Percentiles rank a stretch among this genome's conserved stretches.
Conservation (phyloP, 2,888 invertebrate species). For the Caenorhabditis japonica region DNA sequence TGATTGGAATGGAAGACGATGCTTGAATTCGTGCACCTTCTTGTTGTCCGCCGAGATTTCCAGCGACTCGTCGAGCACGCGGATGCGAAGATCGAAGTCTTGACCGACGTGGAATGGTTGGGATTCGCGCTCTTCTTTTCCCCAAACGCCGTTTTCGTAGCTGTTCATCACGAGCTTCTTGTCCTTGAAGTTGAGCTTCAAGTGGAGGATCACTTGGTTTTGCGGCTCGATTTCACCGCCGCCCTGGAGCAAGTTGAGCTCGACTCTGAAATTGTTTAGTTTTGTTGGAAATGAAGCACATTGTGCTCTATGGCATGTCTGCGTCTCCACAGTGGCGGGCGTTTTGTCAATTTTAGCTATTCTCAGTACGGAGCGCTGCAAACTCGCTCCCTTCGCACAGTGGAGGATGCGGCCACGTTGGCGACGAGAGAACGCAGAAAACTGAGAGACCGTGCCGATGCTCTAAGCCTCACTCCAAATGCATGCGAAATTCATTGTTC, state of each 20-base stretch:
- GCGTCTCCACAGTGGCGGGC: too few relatives aligned
- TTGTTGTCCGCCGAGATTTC: constrained; percentile 72
- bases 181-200: constrained; percentile 72
- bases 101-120: constrained; percentile 68
- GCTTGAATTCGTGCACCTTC: constrained; percentile 70
- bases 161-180: constrained; percentile 70
- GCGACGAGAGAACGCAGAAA: too few relatives aligned
- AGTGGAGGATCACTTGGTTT: constrained; percentile 69
- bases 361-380: too few relatives aligned
- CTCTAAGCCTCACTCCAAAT: neutral
- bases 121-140: constrained; percentile 73
- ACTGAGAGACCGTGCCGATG: too few relatives aligned
- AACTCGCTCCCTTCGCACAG: too few relatives aligned
- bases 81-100: constrained; percentile 73
- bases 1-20: constrained; percentile 66
- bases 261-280: constrained; percentile 47
- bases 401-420: too few relatives aligned
- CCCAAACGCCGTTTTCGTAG: constrained; percentile 70
- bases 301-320: too few relatives aligned
- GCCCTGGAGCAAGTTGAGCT: constrained; percentile 62
- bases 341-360: too few relatives aligned
- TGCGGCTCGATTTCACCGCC: constrained; percentile 59
- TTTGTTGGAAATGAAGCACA: neutral
- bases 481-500: too few relatives aligned
- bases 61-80: constrained; percentile 71